Conservation (phyloP, 1,140 invertebrate genomes). For the Lasioglossum albipes region DNA sequence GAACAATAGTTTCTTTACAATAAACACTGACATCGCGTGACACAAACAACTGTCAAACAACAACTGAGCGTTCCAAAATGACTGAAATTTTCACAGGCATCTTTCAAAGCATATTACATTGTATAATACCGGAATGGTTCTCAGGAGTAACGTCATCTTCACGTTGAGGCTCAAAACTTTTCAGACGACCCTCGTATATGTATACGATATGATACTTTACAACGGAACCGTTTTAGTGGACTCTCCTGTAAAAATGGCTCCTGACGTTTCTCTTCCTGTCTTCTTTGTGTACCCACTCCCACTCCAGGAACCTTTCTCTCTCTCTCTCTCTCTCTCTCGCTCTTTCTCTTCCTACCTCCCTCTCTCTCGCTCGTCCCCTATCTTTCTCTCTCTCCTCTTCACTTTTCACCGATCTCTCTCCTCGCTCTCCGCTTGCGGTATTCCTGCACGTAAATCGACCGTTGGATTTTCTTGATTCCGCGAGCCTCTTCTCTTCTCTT, state of each 20-base stretch:
- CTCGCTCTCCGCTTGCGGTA: background rate
- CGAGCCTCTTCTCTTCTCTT: background rate
- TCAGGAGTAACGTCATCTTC: no score
- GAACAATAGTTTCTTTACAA: no score
- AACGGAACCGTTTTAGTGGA: conserved; percentile 45
- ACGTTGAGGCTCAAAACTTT: no score
- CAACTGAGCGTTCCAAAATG: no score
- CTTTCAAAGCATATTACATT: no score
- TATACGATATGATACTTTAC: background rate
- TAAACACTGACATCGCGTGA: no score
- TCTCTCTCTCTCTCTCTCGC: background rate
- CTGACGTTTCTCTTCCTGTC: conserved; percentile 22
- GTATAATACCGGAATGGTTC: no score
- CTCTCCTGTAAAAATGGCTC: conserved; percentile 61
- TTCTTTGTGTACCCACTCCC: conserved; percentile 7
- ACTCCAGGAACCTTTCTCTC: background rate
- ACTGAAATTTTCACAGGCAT: no score
- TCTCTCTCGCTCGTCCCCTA: background rate
- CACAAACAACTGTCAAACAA: no score
- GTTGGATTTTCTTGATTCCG: background rate
- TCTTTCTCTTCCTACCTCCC: background rate
- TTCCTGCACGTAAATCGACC: background rate
- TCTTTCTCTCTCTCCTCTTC: background rate
- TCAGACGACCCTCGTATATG: no score
- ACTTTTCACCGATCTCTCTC: background rate